Conservation (phyloP, 2,888 invertebrate genomes). For the Neoascia interrupta region DNA sequence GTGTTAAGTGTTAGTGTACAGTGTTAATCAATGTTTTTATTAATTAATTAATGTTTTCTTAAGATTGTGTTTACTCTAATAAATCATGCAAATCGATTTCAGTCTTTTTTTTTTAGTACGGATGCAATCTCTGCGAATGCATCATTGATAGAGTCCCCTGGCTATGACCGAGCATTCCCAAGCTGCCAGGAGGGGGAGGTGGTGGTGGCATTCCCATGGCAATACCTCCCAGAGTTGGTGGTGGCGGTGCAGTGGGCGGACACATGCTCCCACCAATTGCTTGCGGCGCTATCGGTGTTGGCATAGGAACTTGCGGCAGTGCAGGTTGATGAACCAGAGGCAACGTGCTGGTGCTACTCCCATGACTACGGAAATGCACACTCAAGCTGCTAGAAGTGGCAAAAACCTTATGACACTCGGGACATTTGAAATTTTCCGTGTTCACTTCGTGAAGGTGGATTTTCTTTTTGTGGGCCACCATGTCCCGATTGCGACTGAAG, state of each 20-base stretch:
- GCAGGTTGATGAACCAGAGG: constrained; percentile 69
- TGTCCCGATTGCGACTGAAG: constrained; percentile 82
- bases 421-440: constrained; percentile 77
- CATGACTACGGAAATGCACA: constrained; percentile 78
- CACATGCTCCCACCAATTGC: constrained; percentile 73
- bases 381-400: constrained; percentile 77
- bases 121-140: constrained; percentile 77
- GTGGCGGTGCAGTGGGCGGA: constrained; percentile 74
- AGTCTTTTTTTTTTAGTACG: no score
- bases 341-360: constrained; percentile 74
- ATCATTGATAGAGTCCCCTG: constrained; percentile 77
- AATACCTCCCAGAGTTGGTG: constrained; percentile 72
- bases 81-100: no score
- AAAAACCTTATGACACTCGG: constrained; percentile 79
- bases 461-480: constrained; percentile 80
- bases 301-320: constrained; percentile 64
- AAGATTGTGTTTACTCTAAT: no score
- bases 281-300: constrained; percentile 70
- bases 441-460: constrained; percentile 75
- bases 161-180: constrained; percentile 73
- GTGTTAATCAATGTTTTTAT: no score
- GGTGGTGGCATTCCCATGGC: constrained; percentile 73
- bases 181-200: constrained; percentile 74
- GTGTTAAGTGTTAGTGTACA: no score
- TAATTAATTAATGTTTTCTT: no score